Evolutionary conservation across 2,797 vertebrate genomes (phyloP).

Genomic region (Acanthiza pusilla): DNA sequence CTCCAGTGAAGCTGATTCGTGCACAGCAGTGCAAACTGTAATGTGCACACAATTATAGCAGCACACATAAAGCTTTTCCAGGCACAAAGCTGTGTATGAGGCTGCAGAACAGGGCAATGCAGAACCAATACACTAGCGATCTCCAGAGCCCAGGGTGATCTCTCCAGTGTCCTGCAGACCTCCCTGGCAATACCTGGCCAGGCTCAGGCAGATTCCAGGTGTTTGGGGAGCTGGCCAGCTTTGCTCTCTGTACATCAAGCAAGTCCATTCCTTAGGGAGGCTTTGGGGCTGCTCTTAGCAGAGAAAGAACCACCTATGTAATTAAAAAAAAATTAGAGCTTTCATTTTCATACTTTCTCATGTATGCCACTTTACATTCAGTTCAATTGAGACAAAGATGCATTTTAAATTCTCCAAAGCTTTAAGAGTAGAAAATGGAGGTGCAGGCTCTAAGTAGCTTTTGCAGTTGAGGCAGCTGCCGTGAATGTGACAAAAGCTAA

Average conservation of each 20-base stretch:
- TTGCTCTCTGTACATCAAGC: background rate
- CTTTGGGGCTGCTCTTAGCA: background rate
- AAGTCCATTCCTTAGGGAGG: background rate
- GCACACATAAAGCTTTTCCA: background rate
- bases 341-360: background rate
- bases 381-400: background rate
- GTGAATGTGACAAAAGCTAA: background rate
- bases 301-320: background rate
- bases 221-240: background rate
- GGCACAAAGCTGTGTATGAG: fast-evolving
- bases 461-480: background rate
- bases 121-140: background rate
- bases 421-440: background rate
- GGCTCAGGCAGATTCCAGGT: background rate
- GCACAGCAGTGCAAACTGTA: background rate
- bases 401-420: background rate
- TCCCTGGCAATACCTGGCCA: background rate
- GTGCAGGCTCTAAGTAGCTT: background rate
- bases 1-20: background rate
- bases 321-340: background rate
- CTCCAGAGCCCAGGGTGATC: background rate
- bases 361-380: background rate
- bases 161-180: background rate
- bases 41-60: background rate
- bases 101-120: background rate